A percentile compares a stretch with the other conserved stretches of the same genome.
These are phyloP conservation scores for Platynereis dumerilii DNA, from an alignment of 2,888 invertebrate genomes.

Conservation along the genomic window DNA sequence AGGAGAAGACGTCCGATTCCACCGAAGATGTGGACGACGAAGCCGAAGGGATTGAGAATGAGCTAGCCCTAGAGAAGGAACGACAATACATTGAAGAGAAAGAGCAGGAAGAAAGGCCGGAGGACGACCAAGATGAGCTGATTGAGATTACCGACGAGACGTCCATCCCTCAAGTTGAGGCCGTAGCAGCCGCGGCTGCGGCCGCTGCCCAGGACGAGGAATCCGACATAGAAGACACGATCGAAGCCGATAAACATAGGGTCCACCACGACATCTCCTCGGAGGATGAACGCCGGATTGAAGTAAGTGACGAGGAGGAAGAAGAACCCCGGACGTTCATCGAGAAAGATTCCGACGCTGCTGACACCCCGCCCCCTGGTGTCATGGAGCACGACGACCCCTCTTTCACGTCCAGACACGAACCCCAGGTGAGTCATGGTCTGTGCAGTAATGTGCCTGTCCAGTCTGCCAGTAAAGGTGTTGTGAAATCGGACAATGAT, in stretches of 20 bases:
- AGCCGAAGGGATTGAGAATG: neutral
- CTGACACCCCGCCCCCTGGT: too few relatives aligned
- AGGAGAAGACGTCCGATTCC: neutral
- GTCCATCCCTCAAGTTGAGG: neutral
- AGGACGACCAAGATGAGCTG: conserved; percentile 1
- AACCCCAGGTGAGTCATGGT: too few relatives aligned
- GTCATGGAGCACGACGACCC: too few relatives aligned
- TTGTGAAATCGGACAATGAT: too few relatives aligned
- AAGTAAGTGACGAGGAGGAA: neutral
- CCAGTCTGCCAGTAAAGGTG: too few relatives aligned
- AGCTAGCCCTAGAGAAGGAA: neutral
- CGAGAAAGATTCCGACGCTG: neutral
- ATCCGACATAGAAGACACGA: neutral
- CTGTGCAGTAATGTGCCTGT: too few relatives aligned
- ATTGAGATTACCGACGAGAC: neutral
- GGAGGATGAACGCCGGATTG: neutral
- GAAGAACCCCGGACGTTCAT: conserved; percentile 3
- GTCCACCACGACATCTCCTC: neutral
- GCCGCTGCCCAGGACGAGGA: neutral
- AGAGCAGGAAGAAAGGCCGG: neutral
- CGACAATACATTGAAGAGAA: neutral
- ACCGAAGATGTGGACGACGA: neutral
- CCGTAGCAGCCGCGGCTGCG: neutral
- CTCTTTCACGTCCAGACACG: too few relatives aligned
- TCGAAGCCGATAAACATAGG: neutral